phyloP scores from a whole-genome alignment of 2,888 invertebrate genomes.

The Thymelicus sylvestris region DNA sequence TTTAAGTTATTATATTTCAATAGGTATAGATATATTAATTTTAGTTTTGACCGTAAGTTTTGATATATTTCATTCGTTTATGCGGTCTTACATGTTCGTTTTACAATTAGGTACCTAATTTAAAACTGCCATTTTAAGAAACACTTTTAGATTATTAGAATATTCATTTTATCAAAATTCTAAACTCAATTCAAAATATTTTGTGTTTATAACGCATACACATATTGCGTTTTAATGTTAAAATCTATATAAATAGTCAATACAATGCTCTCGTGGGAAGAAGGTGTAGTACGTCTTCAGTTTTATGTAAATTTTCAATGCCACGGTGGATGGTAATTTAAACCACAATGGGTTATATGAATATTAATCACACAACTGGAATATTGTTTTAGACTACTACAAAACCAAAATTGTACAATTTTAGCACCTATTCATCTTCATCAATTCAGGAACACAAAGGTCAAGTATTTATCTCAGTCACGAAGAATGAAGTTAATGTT shows the following conservation, averaged over 20 bases:
- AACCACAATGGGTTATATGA: slow-evolving; percentile 1
- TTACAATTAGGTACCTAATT: neutral
- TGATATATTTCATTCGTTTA: too few relatives aligned
- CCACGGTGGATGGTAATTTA: neutral
- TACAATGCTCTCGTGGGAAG: slow-evolving; percentile 1
- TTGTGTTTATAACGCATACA: neutral
- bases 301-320: slow-evolving; percentile 15
- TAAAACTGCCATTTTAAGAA: neutral
- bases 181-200: neutral
- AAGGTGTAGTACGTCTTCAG: neutral
- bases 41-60: too few relatives aligned
- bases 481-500: neutral
- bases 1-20: too few relatives aligned
- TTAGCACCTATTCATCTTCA: neutral
- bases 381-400: slow-evolving; percentile 3
- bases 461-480: slow-evolving; percentile 2
- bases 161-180: too few relatives aligned
- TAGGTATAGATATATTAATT: too few relatives aligned
- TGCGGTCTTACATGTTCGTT: too few relatives aligned
- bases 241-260: neutral
- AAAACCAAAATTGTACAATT: slow-evolving; percentile 7
- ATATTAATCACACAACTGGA: slow-evolving; percentile 3
- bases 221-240: neutral
- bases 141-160: too few relatives aligned
- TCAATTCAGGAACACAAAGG: slow-evolving; percentile 1